phyloP scores from a whole-genome alignment of 2,797 vertebrate species.

The Spinibarbus caldwelli region DNA sequence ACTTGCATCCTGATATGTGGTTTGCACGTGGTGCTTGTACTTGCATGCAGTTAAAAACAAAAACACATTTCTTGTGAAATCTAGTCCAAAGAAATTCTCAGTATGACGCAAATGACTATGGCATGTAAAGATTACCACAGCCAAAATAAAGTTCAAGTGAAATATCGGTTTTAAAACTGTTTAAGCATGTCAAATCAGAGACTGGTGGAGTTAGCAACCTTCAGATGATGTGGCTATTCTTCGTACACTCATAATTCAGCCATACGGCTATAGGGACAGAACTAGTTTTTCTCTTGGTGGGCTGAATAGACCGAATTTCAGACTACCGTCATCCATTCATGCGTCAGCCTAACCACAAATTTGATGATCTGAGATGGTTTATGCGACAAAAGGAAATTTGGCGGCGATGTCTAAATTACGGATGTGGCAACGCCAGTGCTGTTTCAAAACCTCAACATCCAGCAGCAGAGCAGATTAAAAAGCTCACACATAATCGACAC shows the following conservation, averaged over 20 bases:
- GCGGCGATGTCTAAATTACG: background rate
- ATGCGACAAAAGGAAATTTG: constrained; percentile 23
- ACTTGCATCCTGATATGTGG: background rate
- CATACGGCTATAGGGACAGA: background rate
- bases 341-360: constrained; percentile 22
- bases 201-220: background rate
- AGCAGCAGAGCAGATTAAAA: constrained; percentile 2
- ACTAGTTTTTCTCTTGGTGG: background rate
- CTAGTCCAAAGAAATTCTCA: background rate
- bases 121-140: background rate
- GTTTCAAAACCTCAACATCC: constrained; percentile 39
- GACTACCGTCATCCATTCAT: constrained; percentile 14
- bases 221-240: background rate
- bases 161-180: constrained; percentile 2
- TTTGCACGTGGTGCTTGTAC: background rate
- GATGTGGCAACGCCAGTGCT: constrained; percentile 30
- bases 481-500: background rate
- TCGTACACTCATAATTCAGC: background rate
- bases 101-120: constrained; percentile 8
- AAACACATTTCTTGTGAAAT: constrained; percentile 11
- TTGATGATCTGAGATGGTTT: constrained; percentile 10
- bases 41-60: background rate
- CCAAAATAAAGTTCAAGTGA: constrained; percentile 1
- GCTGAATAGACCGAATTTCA: constrained; percentile 10
- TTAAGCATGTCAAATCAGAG: background rate